Evolutionary conservation across 2,888 invertebrate species (phyloP), one percentile per base, ranked within the genome.

Genomic region (Syrphus vitripennis): DNA sequence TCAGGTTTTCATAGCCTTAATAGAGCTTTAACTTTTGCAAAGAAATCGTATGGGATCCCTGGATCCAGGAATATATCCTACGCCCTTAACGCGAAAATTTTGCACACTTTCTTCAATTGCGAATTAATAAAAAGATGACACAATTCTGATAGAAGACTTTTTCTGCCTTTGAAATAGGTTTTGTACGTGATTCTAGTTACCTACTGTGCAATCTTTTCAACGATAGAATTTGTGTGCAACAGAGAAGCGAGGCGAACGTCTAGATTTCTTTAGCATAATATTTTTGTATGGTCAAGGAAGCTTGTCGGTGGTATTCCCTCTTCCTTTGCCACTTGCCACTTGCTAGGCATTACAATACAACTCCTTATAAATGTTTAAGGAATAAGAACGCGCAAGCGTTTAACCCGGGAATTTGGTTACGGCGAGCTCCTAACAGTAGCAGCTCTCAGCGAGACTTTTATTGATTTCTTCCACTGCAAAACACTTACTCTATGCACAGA

Each of bases 381-480:
- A 86, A 87, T 79, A 88, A 86, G 88, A 92, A 88, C 83, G 91
- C 92, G 92, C 92, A 92, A 90, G 92, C 92, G 92, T 91, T 91
- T 92, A 88, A 69, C 92, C 92, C 92, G 92, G 92, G 92, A 91
- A 91, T 92, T 91, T 90, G 48, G 76, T 87, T 79, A 83, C 53
- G 79, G 67, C 79, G 79, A 83, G 86, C 77, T 82, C 45, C 72
- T 50, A 80, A 45, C 61, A 31, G 76, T 45, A 59, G 59, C 59
- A 76, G 61, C 55, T 78, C 81, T 88, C 69, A 57, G 63, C 19
- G 71, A 75, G 50, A 48, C 53, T 67, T 57, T 75, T 83, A 83
- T 87, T 83, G 87, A 86, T 86, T 86, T 82, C 70, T 78, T 82
- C 70, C 61, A 78, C 77, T 86, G 86, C 86, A 86, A 86, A 77